Evolutionary conservation across 2,113 vertebrate genomes (phyloP).

Genomic region (Ictalurus punctatus): DNA sequence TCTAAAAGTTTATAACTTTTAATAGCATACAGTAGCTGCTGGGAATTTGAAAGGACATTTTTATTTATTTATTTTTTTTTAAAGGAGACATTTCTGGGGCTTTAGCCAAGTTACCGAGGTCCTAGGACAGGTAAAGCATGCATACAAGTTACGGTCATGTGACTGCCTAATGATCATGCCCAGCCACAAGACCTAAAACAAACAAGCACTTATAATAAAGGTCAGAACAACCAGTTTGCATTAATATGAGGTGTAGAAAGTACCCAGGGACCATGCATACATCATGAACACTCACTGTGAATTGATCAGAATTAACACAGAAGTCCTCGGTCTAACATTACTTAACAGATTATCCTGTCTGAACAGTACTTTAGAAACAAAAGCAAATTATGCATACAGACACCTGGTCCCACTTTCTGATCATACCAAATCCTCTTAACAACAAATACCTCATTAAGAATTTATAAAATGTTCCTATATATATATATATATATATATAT

Average conservation of each 20-base stretch:
- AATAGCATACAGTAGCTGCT: background rate
- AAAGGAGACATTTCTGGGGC: background rate
- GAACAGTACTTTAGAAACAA: background rate
- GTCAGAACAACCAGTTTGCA: background rate
- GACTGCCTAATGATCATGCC: background rate
- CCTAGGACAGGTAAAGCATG: background rate
- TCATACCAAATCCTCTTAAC: background rate
- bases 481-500: background rate
- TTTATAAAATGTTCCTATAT: background rate
- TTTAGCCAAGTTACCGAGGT: background rate
- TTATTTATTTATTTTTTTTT: too few species aligned
- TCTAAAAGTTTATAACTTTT: background rate
- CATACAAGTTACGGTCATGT: background rate
- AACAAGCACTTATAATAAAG: background rate
- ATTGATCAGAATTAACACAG: background rate
- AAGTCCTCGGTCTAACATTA: background rate
- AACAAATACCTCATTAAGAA: background rate
- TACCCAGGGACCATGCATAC: background rate
- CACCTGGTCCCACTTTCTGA: background rate
- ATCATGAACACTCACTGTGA: background rate
- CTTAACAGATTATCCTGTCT: background rate
- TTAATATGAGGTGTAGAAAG: background rate
- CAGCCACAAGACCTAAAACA: background rate
- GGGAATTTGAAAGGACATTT: background rate
- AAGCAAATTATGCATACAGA: background rate